These are phyloP conservation scores for Phoxinus phoxinus DNA, from an alignment of 2,113 vertebrate species.

Conservation along the genomic window DNA sequence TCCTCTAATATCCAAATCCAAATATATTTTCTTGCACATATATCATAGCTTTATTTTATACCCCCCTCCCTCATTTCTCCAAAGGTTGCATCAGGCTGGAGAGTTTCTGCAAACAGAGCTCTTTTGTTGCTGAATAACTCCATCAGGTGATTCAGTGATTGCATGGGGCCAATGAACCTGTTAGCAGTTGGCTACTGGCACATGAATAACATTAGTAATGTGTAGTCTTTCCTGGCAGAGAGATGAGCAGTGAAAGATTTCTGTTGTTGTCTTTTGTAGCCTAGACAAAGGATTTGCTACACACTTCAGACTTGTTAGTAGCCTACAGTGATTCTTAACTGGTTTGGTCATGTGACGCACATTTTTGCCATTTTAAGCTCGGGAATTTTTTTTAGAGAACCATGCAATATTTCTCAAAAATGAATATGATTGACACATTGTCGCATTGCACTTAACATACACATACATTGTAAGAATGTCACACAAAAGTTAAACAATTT, in stretches of 20 bases:
- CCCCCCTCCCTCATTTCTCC: background rate
- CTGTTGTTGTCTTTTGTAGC: constrained; percentile 33
- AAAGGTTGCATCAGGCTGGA: background rate
- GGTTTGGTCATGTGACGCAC: too few species aligned
- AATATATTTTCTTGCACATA: too few species aligned
- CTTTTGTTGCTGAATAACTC: constrained; percentile 47
- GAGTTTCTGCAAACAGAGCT: constrained; percentile 27
- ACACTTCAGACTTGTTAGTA: background rate
- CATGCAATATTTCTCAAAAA: too few species aligned
- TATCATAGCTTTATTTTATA: background rate
- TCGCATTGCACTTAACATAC: too few species aligned
- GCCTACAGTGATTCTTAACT: too few species aligned
- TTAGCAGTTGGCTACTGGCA: constrained; percentile 28
- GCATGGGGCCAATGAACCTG: constrained; percentile 22
- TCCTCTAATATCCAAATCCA: too few species aligned
- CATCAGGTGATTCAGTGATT: constrained; percentile 52
- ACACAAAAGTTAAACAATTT: too few species aligned
- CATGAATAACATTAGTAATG: constrained; percentile 46
- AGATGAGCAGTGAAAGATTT: constrained; percentile 36
- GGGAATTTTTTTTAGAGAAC: too few species aligned
- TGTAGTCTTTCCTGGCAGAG: constrained; percentile 45
- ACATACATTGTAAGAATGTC: too few species aligned
- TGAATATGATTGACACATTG: too few species aligned
- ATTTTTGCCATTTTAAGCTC: too few species aligned
- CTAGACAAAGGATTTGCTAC: background rate